Evolutionary conservation across 1,140 invertebrate genomes (phyloP).

Genomic region (Agraylea sexmaculata): DNA sequence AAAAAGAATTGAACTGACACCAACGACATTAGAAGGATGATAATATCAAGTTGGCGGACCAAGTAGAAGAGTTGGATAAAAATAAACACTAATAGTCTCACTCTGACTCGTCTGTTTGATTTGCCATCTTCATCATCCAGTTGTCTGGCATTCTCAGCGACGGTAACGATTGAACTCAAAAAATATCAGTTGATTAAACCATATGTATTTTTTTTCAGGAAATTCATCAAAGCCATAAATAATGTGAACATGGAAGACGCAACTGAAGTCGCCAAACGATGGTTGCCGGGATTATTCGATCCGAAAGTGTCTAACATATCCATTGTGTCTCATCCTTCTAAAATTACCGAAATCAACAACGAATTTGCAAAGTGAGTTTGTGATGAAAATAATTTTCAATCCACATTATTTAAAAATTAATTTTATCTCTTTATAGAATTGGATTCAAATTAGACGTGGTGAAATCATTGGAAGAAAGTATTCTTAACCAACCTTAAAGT

Average conservation of each 20-base stretch:
- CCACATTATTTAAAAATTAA: slow-evolving; percentile 34
- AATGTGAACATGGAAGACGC: slow-evolving; percentile 54
- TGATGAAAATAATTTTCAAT: slow-evolving; percentile 33
- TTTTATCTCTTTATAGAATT: too few species aligned
- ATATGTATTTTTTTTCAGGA: slow-evolving; percentile 30
- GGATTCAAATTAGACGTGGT: too few species aligned
- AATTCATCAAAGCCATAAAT: slow-evolving; percentile 53
- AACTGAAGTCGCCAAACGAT: slow-evolving; percentile 51
- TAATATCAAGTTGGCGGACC: too few species aligned
- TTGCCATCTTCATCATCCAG: too few species aligned
- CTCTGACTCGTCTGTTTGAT: too few species aligned
- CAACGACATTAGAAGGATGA: not conserved
- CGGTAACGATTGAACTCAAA: too few species aligned
- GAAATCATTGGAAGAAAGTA: too few species aligned
- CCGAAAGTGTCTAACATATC: slow-evolving; percentile 45
- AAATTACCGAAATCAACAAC: slow-evolving; percentile 50
- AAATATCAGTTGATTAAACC: too few species aligned
- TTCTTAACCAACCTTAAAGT: too few species aligned
- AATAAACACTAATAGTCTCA: too few species aligned
- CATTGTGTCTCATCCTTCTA: slow-evolving; percentile 65
- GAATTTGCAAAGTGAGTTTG: slow-evolving; percentile 55
- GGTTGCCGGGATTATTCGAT: slow-evolving; percentile 56
- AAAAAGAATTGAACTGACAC: not conserved
- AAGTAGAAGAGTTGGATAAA: too few species aligned
- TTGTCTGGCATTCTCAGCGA: too few species aligned